These are phyloP conservation scores for Brachyistius frenatus DNA, from an alignment of 2,113 vertebrate genomes.

Conservation along the genomic window DNA sequence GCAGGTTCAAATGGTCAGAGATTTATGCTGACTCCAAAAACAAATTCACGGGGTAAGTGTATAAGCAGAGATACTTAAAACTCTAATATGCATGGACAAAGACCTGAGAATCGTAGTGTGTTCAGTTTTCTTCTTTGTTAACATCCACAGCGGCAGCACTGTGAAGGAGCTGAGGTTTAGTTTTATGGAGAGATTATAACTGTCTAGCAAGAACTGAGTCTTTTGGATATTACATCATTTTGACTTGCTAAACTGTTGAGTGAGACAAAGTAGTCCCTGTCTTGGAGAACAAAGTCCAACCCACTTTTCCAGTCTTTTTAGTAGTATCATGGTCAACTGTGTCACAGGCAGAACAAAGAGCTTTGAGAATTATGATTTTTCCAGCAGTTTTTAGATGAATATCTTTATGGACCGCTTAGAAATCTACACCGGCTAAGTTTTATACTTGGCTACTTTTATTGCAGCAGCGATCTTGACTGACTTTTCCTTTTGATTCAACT, in stretches of 20 bases:
- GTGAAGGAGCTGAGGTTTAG: not conserved
- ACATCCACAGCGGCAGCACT: no score
- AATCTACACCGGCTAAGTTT: constrained; percentile 9
- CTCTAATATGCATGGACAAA: no score
- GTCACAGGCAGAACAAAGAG: constrained; percentile 19
- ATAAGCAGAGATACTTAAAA: not conserved
- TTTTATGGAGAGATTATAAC: constrained; percentile 9
- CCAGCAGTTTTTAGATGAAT: not conserved
- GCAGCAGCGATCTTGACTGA: constrained; percentile 34
- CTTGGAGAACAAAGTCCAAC: constrained; percentile 1
- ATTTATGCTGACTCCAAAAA: not conserved
- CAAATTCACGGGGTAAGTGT: not conserved
- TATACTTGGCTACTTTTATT: constrained; percentile 2
- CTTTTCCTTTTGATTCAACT: constrained; percentile 64
- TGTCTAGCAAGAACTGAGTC: not conserved
- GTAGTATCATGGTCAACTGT: not conserved
- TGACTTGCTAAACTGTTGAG: constrained; percentile 3
- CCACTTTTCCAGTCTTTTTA: constrained; percentile 17
- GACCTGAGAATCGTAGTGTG: no score
- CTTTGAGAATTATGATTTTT: not conserved
- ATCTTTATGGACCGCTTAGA: constrained; percentile 2
- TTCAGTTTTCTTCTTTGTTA: no score
- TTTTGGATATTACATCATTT: constrained; percentile 7
- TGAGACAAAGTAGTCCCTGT: constrained; percentile 31
- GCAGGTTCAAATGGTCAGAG: not conserved